Evolutionary conservation across 1,140 invertebrate genomes (phyloP), one percentile per base, ranked within the genome.

Genomic region (Trichoplusia ni): DNA sequence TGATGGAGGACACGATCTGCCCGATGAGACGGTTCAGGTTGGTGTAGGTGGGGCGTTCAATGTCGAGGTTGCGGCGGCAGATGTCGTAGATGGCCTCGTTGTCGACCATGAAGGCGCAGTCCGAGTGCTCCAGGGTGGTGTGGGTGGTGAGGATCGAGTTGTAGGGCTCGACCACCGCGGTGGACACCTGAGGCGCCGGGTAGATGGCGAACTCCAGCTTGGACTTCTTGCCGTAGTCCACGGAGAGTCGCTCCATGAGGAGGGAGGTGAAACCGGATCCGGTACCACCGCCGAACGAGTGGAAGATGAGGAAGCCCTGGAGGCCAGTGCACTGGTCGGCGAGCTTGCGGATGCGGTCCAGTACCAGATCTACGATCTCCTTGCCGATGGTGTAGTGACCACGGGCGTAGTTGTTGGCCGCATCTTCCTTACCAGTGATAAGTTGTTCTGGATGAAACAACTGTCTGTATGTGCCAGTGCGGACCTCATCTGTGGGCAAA

Each of bases 341-440:
- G 59, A 97, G 90, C 85, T 96, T 96, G 37, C 95, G 92, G 76
- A 97, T 94, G 64, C 94, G 91, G 90, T 97, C 96, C 63, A 97
- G 85, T 1, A 97, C 96, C 49, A 95, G 73, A 79, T 97, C 96
- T 18, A 97, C 95, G 84, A 95, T 94, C 90, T 96, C 96, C 90
- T 96, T 97, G 67, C 96, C 96, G 81, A 97, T 96, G 61, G 97
- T 98, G 92, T 98, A 98, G 90, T 97, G 96, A 51, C 97, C 96
- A 74, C 97, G 92, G 23, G 95, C 96, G 74, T 97, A 97, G 91
- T 97, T 97, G 89, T 97, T 97, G 58, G 96, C 96, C 21, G 96
- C 96, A 85, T 97, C 96, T 90, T 98, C 96, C 84, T 96, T 96
- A 53, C 95, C 95, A 72, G 95, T 96, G 84, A 96, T 95, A 76